Base-by-base conservation (phyloP, 2,888 invertebrate genomes). In the Galerucella calmariensis region DNA sequence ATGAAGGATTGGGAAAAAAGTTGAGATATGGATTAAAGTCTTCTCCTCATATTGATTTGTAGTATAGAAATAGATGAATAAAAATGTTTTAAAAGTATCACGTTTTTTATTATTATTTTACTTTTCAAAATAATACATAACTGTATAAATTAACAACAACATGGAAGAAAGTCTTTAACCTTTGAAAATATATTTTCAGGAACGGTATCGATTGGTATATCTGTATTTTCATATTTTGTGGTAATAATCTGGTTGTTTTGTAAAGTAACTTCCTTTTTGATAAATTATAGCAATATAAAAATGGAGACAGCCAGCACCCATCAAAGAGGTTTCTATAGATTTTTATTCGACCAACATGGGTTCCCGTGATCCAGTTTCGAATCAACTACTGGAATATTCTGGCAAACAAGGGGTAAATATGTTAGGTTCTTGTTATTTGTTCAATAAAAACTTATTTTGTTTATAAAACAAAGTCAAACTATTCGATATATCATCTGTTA, bases 1-100 rank as follows among this genome's bases (percentile, higher is more conserved):
- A 97, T 86, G 89, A 92, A 0, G 95, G 95, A 71, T 92, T 96
- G 73, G 96, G 97, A 0, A 90, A 88, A 82, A 90, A 92, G 84
- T 88, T 97, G 11, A 91, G 91, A 11, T 90, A 92, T 51, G 81
- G 80, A 35, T 74, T 85, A n/a, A 72, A 75, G 27, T 44, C 73
- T 44, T 78, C 80, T 16, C 66, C 79, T 10, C 81, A 82, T 63
- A 80, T 83, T 35, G 81, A 80, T 68, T 72, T 82, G 70, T 84
- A 77, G 10, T 24, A 12, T 61, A 8, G 2, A 9, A 61, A 59
- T 59, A 10, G 9, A 24, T n/a, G 2, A 56, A 56, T 51, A 44
- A 44, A 56, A 2, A 5, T 24, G 14, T 10, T 24, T 9, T 16
- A 24, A 48, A 24, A 16, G 3, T 66, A 24, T 41, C n/a, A 65